Evolutionary conservation across 2,888 invertebrate genomes (phyloP).

Genomic region (Teleogryllus oceanicus): DNA sequence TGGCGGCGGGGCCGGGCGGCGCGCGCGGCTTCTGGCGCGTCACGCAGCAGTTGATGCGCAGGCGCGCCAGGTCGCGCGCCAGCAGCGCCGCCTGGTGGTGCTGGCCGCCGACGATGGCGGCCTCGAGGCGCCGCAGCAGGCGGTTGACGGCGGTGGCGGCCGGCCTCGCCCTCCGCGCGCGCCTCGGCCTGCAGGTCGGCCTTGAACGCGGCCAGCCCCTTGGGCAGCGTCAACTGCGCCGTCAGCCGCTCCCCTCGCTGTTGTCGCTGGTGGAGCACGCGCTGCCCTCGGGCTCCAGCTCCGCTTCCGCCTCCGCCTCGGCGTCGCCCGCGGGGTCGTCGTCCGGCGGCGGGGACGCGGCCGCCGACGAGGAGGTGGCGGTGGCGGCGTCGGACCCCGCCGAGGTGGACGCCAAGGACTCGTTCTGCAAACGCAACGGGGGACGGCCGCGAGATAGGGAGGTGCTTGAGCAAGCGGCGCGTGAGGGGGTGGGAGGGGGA

Average conservation of each 20-base stretch:
- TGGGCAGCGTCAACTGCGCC: constrained; percentile 40
- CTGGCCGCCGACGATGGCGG: constrained; percentile 73
- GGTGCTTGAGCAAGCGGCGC: not conserved
- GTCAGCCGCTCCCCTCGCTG: constrained; percentile 40
- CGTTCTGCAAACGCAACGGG: not conserved
- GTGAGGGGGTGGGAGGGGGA: not conserved
- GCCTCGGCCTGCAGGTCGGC: constrained; percentile 34
- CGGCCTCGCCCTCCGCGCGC: constrained; percentile 31
- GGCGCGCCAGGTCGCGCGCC: constrained; percentile 71
- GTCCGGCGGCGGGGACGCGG: not conserved
- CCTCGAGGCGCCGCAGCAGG: constrained; percentile 67
- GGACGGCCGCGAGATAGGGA: not conserved
- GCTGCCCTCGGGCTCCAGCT: constrained; percentile 29
- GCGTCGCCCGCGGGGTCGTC: too few relatives aligned
- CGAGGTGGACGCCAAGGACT: not conserved
- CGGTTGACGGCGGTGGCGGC: constrained; percentile 54
- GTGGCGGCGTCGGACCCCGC: not conserved
- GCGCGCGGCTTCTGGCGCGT: constrained; percentile 47
- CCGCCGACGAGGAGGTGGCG: not conserved
- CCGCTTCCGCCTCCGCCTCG: not conserved
- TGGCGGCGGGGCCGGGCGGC: constrained; percentile 37
- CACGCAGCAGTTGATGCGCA: constrained; percentile 72
- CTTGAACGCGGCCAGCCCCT: constrained; percentile 43
- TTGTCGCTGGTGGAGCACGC: constrained; percentile 29
- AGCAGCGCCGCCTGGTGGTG: constrained; percentile 70